Conservation (phyloP, 2,113 vertebrate genomes). For the Chiloscyllium plagiosum region DNA sequence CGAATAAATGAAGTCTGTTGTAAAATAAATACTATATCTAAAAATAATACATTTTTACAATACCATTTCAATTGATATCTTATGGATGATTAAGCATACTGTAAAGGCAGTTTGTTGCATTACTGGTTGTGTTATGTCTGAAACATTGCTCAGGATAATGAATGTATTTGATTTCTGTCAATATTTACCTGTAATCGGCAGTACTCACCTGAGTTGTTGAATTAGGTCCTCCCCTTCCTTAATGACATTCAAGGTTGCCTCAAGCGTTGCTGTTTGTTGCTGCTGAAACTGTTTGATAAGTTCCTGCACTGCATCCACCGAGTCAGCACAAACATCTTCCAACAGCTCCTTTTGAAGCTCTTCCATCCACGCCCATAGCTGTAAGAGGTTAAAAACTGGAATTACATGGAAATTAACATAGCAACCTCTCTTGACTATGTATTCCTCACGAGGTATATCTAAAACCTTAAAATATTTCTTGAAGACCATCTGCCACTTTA, state of each 20-base stretch:
- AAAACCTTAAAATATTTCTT: background rate
- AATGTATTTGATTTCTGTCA: background rate
- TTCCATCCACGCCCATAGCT: conserved; percentile 99
- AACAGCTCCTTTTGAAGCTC: conserved; percentile 95
- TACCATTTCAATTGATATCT: background rate
- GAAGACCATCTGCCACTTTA: background rate
- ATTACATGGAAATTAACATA: conserved; percentile 38
- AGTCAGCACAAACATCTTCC: conserved; percentile 90
- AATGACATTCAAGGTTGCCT: conserved; percentile 92
- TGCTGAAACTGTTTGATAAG: conserved; percentile 98
- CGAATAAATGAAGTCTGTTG: background rate
- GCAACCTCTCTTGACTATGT: conserved; percentile 42
- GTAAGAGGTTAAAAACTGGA: conserved; percentile 49
- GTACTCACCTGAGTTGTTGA: conserved; percentile 87
- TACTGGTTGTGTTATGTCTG: background rate
- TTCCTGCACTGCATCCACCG: conserved; percentile 89
- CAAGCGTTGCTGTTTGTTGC: conserved; percentile 90
- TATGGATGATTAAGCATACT: too few species aligned
- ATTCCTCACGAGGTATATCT: background rate
- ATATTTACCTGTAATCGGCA: background rate
- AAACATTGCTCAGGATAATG: background rate
- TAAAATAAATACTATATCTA: background rate
- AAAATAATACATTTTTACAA: background rate
- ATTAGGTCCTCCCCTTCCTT: conserved; percentile 97
- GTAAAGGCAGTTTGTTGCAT: background rate